Percentiles rank a stretch among this genome's conserved stretches.
phyloP scores from a whole-genome alignment of 23 tunicate species.

The Oikopleura vanhoeffeni region DNA sequence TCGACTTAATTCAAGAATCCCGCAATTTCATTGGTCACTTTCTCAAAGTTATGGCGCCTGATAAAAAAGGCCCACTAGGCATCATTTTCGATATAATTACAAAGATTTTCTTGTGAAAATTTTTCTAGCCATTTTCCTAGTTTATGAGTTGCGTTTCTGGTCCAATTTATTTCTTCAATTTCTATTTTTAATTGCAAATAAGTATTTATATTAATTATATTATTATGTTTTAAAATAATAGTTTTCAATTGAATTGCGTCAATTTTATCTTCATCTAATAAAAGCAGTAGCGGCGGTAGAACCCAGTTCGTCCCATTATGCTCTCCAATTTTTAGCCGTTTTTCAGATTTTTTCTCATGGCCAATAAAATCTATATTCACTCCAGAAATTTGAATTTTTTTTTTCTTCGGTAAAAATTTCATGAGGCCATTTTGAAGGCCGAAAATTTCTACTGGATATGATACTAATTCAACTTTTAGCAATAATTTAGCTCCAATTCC shows the following conservation, averaged over 20 bases:
- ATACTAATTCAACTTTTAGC: background rate
- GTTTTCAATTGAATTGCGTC: background rate
- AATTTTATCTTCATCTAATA: background rate
- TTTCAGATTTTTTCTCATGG: background rate
- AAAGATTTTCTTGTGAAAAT: too few species aligned
- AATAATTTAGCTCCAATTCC: background rate
- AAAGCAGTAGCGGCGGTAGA: background rate
- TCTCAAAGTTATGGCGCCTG: too few species aligned
- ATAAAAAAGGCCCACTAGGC: too few species aligned
- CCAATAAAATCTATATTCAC: background rate
- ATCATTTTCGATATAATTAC: too few species aligned
- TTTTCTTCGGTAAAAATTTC: background rate
- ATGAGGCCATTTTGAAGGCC: background rate
- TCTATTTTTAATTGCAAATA: background rate
- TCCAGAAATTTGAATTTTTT: background rate
- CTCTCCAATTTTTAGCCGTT: background rate
- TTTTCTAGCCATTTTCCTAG: too few species aligned
- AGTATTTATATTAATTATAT: background rate
- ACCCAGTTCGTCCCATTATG: background rate
- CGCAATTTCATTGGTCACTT: too few species aligned
- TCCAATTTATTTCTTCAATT: background rate
- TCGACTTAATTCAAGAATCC: too few species aligned
- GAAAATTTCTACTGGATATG: background rate
- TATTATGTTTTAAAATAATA: background rate
- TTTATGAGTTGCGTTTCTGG: too few species aligned